These are phyloP conservation scores for Shinisaurus crocodilurus DNA, from an alignment of 2,113 vertebrate species.

Conservation along the genomic window DNA sequence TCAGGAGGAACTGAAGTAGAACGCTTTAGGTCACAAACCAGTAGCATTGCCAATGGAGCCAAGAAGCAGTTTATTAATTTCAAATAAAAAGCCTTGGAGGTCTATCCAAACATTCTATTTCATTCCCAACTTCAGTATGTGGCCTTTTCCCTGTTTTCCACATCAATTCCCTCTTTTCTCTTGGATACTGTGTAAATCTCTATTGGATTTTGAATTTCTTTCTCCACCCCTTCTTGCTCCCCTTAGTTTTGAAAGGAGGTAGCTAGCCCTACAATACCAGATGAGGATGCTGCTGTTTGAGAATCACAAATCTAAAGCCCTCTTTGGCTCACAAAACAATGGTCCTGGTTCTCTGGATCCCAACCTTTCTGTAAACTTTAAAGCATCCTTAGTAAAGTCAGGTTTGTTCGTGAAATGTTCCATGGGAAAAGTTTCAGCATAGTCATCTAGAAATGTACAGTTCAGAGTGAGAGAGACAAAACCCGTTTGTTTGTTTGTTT, in stretches of 20 bases:
- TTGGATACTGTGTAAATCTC: background rate
- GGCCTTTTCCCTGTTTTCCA: background rate
- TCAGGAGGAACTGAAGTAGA: constrained; percentile 22
- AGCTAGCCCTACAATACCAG: background rate
- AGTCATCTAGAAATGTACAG: background rate
- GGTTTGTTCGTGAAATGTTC: background rate
- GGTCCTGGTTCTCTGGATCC: background rate
- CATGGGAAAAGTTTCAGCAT: background rate
- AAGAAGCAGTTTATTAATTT: background rate
- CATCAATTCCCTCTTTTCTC: background rate
- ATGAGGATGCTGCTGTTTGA: background rate
- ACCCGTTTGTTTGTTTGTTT: background rate
- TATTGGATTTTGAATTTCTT: background rate
- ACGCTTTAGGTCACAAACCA: background rate
- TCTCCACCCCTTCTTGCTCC: too few species aligned
- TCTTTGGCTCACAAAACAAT: background rate
- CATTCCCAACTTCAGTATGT: background rate
- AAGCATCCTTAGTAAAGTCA: background rate
- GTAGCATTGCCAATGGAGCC: background rate
- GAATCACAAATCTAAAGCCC: too few species aligned
- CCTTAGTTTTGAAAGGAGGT: too few species aligned
- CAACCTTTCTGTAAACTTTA: background rate
- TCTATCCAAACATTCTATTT: background rate
- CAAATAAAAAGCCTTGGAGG: constrained; percentile 5
- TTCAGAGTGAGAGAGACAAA: background rate